phyloP scores from a whole-genome alignment of 1,140 invertebrate species.

The Cecropterus lyciades region DNA sequence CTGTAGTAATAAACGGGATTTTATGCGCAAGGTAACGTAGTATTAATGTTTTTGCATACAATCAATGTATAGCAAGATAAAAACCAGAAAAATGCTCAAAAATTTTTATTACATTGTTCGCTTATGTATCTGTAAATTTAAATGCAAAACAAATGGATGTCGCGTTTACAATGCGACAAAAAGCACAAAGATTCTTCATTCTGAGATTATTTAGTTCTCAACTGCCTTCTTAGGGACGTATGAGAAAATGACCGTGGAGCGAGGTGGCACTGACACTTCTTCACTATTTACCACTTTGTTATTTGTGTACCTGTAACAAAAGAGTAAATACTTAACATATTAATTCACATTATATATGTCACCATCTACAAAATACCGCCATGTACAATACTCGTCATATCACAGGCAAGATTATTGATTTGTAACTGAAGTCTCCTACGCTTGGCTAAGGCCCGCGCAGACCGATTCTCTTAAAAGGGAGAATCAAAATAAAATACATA shows the following conservation, averaged over 20 bases:
- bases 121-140: slow-evolving; percentile 40
- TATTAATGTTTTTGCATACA: too few species aligned
- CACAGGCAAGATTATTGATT: too few species aligned
- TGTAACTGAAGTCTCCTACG: too few species aligned
- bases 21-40: too few species aligned
- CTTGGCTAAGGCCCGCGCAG: too few species aligned
- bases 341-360: too few species aligned
- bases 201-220: slow-evolving; percentile 43
- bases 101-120: slow-evolving; percentile 36
- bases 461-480: too few species aligned
- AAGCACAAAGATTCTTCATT: slow-evolving; percentile 10
- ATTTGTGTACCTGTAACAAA: slow-evolving; percentile 59
- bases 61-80: not conserved
- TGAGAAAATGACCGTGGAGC: slow-evolving; percentile 57
- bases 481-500: too few species aligned
- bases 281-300: slow-evolving; percentile 45
- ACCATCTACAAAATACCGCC: too few species aligned
- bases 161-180: slow-evolving; percentile 20
- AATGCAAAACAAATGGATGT: slow-evolving; percentile 42
- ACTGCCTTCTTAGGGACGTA: slow-evolving; percentile 55
- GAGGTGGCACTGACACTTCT: slow-evolving; percentile 55
- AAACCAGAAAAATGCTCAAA: slow-evolving; percentile 40
- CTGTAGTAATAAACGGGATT: too few species aligned
- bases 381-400: too few species aligned
- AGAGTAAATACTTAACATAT: not conserved